Conservation (phyloP, 2,113 vertebrate species). For the Sciurus niger region DNA sequence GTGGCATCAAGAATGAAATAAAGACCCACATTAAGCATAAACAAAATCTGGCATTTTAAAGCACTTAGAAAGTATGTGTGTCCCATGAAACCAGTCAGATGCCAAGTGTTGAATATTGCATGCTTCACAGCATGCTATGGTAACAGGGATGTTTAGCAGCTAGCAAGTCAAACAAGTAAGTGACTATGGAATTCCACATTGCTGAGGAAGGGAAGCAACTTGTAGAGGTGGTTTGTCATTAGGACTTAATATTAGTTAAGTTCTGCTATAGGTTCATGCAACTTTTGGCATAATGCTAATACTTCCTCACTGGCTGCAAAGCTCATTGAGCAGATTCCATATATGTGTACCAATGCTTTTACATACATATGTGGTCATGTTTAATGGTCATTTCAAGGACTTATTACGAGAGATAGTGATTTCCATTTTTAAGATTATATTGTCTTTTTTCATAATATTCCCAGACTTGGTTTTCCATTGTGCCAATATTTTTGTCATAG, state of each 20-base stretch:
- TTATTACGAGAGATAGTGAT: neutral
- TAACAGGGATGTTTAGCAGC: conserved; percentile 49
- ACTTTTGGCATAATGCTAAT: neutral
- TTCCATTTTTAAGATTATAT: neutral
- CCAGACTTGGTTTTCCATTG: neutral
- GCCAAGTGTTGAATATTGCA: conserved; percentile 2
- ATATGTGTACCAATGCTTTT: neutral
- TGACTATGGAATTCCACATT: conserved; percentile 60
- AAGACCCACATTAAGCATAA: conserved; percentile 47
- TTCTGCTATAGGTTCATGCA: conserved; percentile 74
- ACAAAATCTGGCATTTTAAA: conserved; percentile 62
- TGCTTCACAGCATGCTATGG: neutral
- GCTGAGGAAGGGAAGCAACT: neutral
- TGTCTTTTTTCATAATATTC: neutral
- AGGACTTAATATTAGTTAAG: conserved; percentile 71
- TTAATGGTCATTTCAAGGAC: neutral
- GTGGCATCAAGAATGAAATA: neutral
- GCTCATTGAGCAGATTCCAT: neutral
- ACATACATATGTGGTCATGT: neutral
- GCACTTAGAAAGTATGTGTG: neutral
- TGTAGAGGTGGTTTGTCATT: neutral
- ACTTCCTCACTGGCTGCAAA: neutral
- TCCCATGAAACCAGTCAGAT: neutral
- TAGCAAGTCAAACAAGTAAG: conserved; percentile 58
- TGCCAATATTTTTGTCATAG: neutral